These are phyloP conservation scores for Eudasyphora cyanicolor DNA, from an alignment of 2,888 invertebrate genomes.

Conservation along the genomic window DNA sequence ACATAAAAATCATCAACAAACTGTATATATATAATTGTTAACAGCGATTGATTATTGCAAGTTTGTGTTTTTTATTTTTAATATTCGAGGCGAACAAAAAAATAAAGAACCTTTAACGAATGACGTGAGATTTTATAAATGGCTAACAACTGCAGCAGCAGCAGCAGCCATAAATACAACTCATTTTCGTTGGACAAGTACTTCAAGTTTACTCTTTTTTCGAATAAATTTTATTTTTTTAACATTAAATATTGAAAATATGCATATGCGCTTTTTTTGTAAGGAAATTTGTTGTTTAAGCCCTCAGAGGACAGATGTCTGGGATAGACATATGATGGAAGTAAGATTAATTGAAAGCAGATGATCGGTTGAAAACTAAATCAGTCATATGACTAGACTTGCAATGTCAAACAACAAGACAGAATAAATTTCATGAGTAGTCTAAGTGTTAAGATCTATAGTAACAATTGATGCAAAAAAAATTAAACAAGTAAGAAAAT, in stretches of 20 bases:
- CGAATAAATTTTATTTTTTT: background rate
- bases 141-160: background rate
- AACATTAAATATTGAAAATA: constrained; percentile 2
- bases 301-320: background rate
- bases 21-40: constrained; percentile 3
- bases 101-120: constrained; percentile 40
- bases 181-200: background rate
- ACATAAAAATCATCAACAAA: constrained; percentile 16
- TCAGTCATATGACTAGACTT: too few species aligned
- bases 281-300: background rate
- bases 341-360: constrained; percentile 13
- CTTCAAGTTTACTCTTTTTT: background rate
- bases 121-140: constrained; percentile 59
- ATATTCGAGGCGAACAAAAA: background rate
- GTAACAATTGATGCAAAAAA: too few species aligned
- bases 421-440: too few species aligned
- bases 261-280: background rate
- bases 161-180: background rate
- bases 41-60: constrained; percentile 31
- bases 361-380: background rate
- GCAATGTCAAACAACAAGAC: too few species aligned
- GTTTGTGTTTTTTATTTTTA: background rate
- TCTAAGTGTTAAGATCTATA: too few species aligned
- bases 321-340: background rate
- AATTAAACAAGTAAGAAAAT: too few species aligned